Evolutionary conservation across 2,888 invertebrate genomes (phyloP).

Genomic region (Asteroscopus sphinx): DNA sequence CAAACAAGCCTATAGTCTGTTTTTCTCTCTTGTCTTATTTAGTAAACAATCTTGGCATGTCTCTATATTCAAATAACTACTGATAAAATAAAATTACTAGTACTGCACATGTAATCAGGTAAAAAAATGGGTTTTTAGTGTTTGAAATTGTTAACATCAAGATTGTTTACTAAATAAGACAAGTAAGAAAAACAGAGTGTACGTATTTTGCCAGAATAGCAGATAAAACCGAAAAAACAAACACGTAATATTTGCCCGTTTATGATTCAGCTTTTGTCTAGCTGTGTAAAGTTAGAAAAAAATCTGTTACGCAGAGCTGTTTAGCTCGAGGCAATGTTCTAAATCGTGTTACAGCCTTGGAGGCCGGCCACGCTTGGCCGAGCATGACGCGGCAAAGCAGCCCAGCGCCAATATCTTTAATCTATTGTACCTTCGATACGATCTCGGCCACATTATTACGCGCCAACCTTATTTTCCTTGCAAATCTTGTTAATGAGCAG

Average conservation of each 20-base stretch:
- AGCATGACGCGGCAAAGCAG: conserved; percentile 80
- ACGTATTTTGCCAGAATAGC: conserved; percentile 4
- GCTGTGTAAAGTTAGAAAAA: conserved; percentile 50
- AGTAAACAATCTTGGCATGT: no score
- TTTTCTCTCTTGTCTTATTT: no score
- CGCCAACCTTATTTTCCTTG: conserved; percentile 44
- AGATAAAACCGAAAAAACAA: conserved; percentile 3
- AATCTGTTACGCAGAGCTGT: conserved; percentile 71
- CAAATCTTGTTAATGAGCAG: conserved; percentile 38
- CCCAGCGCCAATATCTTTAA: conserved; percentile 80
- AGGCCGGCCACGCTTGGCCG: conserved; percentile 80
- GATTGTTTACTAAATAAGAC: no score
- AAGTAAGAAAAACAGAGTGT: no score
- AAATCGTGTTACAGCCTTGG: conserved; percentile 85
- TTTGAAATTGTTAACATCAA: no score
- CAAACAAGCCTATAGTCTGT: no score
- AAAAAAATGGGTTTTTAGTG: no score
- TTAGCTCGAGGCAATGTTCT: conserved; percentile 71
- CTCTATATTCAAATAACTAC: no score
- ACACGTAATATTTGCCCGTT: conserved; percentile 12
- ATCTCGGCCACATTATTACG: conserved; percentile 55
- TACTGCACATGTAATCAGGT: no score
- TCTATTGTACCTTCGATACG: conserved; percentile 67
- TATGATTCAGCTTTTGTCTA: conserved; percentile 45
- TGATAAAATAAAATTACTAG: no score